A percentile compares a stretch with the other conserved stretches of the same genome.
Evolutionary conservation across 2,888 invertebrate genomes (phyloP).

Genomic region (Pharmacophagus antenor): DNA sequence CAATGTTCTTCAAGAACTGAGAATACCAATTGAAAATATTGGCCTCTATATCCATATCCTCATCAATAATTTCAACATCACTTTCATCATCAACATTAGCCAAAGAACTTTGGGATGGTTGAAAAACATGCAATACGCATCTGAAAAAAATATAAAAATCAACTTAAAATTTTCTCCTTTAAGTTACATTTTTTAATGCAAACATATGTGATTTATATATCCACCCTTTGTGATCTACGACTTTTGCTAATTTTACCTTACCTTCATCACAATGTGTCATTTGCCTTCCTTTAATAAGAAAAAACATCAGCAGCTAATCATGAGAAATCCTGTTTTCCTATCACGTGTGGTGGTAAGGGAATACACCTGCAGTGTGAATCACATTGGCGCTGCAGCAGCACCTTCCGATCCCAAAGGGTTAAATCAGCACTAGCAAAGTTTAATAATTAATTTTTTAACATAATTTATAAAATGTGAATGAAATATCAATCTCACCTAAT

Average conservation of each 20-base stretch:
- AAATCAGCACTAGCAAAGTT: not conserved
- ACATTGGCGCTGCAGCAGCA: too few species aligned
- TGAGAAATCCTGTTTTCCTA: too few species aligned
- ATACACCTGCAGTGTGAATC: too few species aligned
- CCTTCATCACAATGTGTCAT: too few species aligned
- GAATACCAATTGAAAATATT: conserved; percentile 78
- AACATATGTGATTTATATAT: not conserved
- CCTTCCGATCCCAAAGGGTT: too few species aligned
- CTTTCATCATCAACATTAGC: conserved; percentile 56
- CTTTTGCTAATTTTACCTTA: too few species aligned
- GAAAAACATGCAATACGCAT: conserved; percentile 66
- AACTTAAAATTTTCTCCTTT: not conserved
- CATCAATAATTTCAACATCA: conserved; percentile 72
- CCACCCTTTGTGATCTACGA: too few species aligned
- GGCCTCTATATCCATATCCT: conserved; percentile 52
- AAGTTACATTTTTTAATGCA: not conserved
- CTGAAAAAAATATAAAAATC: conserved; percentile 51
- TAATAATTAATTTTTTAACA: not conserved
- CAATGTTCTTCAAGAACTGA: conserved; percentile 81
- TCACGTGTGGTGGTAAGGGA: too few species aligned
- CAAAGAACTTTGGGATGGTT: conserved; percentile 37
- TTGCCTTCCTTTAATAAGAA: too few species aligned
- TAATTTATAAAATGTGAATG: not conserved
- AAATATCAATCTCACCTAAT: conserved; percentile 74
- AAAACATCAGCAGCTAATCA: too few species aligned